Evolutionary conservation across 2,797 vertebrate species (phyloP).

Genomic region (Austrolebias charrua): DNA sequence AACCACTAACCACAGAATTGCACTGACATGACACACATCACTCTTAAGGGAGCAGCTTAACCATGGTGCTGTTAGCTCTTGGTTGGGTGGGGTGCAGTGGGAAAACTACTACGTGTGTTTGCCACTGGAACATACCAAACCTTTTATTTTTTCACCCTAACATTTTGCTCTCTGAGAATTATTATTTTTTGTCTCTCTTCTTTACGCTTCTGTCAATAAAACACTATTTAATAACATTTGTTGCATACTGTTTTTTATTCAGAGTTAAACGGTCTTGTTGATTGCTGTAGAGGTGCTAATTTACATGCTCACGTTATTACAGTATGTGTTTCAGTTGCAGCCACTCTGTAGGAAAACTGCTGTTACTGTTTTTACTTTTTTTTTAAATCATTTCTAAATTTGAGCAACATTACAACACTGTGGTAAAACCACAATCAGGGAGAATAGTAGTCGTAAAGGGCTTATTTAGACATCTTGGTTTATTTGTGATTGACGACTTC

Average conservation of each 20-base stretch:
- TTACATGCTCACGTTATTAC: conserved; percentile 34
- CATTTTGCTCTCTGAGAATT: conserved; percentile 23
- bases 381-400: conserved; percentile 52
- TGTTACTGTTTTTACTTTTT: conserved; percentile 46
- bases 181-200: not conserved
- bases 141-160: conserved; percentile 19
- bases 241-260: conserved; percentile 26
- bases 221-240: conserved; percentile 39
- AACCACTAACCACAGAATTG: conserved; percentile 62
- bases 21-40: conserved; percentile 54
- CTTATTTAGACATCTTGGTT: conserved; percentile 48
- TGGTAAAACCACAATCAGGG: conserved; percentile 59
- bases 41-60: conserved; percentile 49
- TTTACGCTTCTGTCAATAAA: conserved; percentile 12
- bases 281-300: conserved; percentile 26
- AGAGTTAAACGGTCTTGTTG: conserved; percentile 15
- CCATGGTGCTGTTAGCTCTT: conserved; percentile 30
- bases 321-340: conserved; percentile 19
- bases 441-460: conserved; percentile 30
- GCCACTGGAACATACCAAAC: conserved; percentile 45
- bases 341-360: not conserved
- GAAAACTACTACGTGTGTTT: conserved; percentile 12
- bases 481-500: conserved; percentile 45
- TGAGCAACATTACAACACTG: conserved; percentile 41
- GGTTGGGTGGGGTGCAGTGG: conserved; percentile 36